A percentile compares a stretch with the other conserved stretches of the same genome.
Evolutionary conservation across 2,888 invertebrate genomes (phyloP).

Genomic region (Caprella mutica): DNA sequence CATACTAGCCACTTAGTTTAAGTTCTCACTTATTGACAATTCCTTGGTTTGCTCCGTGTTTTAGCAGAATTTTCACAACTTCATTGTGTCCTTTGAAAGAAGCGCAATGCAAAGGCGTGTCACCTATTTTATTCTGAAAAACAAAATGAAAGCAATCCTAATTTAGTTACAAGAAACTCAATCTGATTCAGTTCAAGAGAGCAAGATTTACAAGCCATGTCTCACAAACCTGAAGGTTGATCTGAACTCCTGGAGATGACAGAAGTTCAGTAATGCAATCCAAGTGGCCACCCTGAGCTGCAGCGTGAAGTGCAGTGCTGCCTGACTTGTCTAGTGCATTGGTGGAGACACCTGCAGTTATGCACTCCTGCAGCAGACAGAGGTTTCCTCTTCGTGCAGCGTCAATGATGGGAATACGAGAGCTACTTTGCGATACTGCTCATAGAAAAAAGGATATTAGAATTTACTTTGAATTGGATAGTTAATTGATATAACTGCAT

Average conservation of each 20-base stretch:
- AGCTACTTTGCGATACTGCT: slow-evolving; percentile 8
- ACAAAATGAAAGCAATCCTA: not conserved
- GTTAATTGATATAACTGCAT: not conserved
- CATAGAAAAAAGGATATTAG: not conserved
- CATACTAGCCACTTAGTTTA: not conserved
- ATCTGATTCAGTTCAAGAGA: not conserved
- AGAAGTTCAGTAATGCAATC: slow-evolving; percentile 48
- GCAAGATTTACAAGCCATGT: not conserved
- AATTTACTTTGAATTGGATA: not conserved
- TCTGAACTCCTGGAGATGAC: slow-evolving; percentile 42
- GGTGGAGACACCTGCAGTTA: slow-evolving; percentile 51
- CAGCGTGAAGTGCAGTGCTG: slow-evolving; percentile 56
- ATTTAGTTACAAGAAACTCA: not conserved
- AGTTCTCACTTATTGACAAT: slow-evolving; percentile 43
- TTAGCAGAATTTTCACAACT: slow-evolving; percentile 47
- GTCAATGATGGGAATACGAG: slow-evolving; percentile 50
- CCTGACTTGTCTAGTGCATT: slow-evolving; percentile 54
- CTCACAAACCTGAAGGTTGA: slow-evolving; percentile 42
- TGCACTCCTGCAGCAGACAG: slow-evolving; percentile 49
- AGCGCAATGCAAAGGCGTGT: slow-evolving; percentile 53
- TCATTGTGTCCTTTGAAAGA: slow-evolving; percentile 50
- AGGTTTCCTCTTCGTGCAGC: slow-evolving; percentile 55
- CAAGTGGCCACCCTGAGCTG: slow-evolving; percentile 51
- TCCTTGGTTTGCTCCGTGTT: slow-evolving; percentile 45
- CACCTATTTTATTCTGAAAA: slow-evolving; percentile 53